Evolutionary conservation across 1,140 invertebrate genomes (phyloP), one percentile per base, ranked within the genome.

Genomic region (Littorina saxatilis): DNA sequence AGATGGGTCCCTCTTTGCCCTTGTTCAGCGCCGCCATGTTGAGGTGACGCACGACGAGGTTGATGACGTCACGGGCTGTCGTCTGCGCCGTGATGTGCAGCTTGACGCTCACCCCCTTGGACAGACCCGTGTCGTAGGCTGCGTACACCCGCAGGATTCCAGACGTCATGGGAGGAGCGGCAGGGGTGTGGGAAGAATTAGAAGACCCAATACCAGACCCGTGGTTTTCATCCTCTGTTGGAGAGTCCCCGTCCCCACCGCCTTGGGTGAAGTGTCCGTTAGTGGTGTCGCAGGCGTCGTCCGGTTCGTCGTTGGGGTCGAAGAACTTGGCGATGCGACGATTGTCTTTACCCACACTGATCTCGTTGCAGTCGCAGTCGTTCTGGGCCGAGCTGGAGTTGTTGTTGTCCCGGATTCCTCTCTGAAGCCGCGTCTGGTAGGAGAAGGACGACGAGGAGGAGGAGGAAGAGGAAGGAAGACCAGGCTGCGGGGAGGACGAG

Each of bases 61-160:
- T 96, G 55, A 99, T 96, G 4, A 99, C 97, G 93, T 99, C 97
- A 7, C 97, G 93, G 0, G 98, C 96, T 0, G 97, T 97, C 0
- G 98, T 99, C 76, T 95, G 94, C 0, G 95, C 95, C 0, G 97
- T 98, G 0, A 99, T 96, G 91, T 98, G 97, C 0, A 99, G 93
- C 90, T 97, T 98, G 0, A 99, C 94, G 86, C 97, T 98, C 1
- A 97, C 98, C 0, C 97, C 98, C 61, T 95, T 95, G 5, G 96
- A 96, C 81, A 99, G 91, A 35, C 98, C 98, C 0, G 97, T 99
- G 85, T 98, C 96, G 90, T 99, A 99, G 3, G 98, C 97, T 0
- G 97, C 97, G 90, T 96, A 99, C 35, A 99, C 97, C 92, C 96
- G 93, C 11, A 94, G 86, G 75, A 94, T 92, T 7, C 91, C 93